Base-by-base conservation (phyloP, 2,888 invertebrate genomes). In the Eudasyphora cyanicolor region DNA sequence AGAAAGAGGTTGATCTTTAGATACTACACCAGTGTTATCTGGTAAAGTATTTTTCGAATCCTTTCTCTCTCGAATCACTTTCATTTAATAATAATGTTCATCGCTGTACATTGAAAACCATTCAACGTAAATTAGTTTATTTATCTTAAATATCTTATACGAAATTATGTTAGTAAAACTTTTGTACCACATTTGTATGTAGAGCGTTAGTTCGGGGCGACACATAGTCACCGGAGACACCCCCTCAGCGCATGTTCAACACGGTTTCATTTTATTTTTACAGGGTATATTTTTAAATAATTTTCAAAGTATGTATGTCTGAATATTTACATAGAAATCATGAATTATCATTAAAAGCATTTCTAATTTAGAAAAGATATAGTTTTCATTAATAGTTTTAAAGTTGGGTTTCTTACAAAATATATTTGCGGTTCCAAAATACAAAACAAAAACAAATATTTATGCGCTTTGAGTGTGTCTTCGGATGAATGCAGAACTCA, bases 231-330 rank as follows among this genome's bases (percentile, higher is more conserved):
- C 45, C 45, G n/a, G n/a, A n/a, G n/a, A 12, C 45, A n/a, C 14
- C 4, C 5, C 45, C n/a, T 5, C 45, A 2, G 45, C 27, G 19
- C 12, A 17, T 19, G 19, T 49, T 49, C 27, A 12, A 57, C 24
- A 57, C 57, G 57, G 57, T 57, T 57, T 57, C 57, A 57, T 57
- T 57, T 57, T 57, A 57, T 57, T 57, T 24, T 21, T 10, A 57
- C 57, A 57, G 57, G 57, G 57, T 57, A 57, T 24, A n/a, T 57
- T 24, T 57, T 10, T 57, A 57, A n/a, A n/a, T 57, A 24, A 57
- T 57, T 57, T 57, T 10, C 51, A 51, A 51, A 19, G 45, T 45
- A 14, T n/a, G 45, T 45, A 14, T n/a, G 45, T 45, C 38, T 45
- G n/a, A 14, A n/a, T n/a, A n/a, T n/a, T n/a, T n/a, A n/a, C n/a